phyloP scores from a whole-genome alignment of 2,888 invertebrate species.

The Euzophera pinguis region DNA sequence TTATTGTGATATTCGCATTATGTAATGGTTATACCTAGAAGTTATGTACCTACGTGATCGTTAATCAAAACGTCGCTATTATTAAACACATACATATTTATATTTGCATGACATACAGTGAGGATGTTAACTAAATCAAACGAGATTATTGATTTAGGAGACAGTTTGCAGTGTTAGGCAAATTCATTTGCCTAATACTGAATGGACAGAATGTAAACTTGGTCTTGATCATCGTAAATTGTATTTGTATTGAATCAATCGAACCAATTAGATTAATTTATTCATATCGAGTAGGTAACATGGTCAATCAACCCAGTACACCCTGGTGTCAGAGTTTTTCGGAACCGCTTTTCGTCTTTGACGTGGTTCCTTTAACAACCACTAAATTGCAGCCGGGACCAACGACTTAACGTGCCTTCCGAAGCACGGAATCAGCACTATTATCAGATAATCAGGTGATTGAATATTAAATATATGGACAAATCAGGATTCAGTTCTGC shows the following conservation, averaged over 20 bases:
- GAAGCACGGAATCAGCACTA: too few relatives aligned
- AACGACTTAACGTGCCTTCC: too few relatives aligned
- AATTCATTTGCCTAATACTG: constrained; percentile 2
- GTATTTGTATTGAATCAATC: background rate
- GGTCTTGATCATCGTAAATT: background rate
- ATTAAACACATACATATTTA: background rate
- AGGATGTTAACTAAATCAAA: constrained; percentile 2
- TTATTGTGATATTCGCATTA: constrained; percentile 29
- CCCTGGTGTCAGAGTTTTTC: too few relatives aligned
- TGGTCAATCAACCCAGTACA: too few relatives aligned
- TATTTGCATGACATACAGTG: background rate
- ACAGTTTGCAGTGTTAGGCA: constrained; percentile 7
- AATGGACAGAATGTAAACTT: background rate
- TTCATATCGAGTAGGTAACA: too few relatives aligned
- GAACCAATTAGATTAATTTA: too few relatives aligned
- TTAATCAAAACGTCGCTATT: constrained; percentile 15
- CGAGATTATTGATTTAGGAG: constrained; percentile 9
- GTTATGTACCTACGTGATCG: constrained; percentile 18
- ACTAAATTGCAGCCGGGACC: too few relatives aligned
- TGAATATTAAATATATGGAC: too few relatives aligned
- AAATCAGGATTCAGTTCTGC: too few relatives aligned
- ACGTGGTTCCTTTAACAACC: too few relatives aligned
- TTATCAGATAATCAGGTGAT: too few relatives aligned
- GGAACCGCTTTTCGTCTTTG: too few relatives aligned
- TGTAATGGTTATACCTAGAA: constrained; percentile 11